Percentiles rank a stretch among this genome's conserved stretches.
Evolutionary conservation across 1,140 invertebrate genomes (phyloP).

Genomic region (Rhagoletis zephyria): DNA sequence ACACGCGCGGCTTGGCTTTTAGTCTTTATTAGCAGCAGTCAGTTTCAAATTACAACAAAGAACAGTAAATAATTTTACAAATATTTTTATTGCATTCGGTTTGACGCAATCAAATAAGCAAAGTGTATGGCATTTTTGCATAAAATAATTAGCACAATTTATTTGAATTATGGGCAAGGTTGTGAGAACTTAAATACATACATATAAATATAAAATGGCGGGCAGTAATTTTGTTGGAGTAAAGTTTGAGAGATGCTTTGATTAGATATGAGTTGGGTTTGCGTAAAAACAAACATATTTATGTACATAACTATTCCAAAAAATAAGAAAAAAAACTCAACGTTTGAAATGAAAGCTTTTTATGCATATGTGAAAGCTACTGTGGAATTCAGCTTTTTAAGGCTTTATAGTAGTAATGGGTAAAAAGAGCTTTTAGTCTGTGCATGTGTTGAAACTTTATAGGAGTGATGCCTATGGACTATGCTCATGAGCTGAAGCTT

Average conservation of each 20-base stretch:
- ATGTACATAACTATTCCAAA: too few species aligned
- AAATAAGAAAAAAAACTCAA: too few species aligned
- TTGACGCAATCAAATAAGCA: not conserved
- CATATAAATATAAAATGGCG: not conserved
- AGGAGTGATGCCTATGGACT: too few species aligned
- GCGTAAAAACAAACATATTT: not conserved
- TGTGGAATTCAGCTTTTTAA: too few species aligned
- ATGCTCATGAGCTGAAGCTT: too few species aligned
- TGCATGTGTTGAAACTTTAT: too few species aligned
- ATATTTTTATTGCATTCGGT: not conserved
- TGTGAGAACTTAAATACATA: not conserved
- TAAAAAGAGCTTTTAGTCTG: too few species aligned
- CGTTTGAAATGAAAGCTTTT: too few species aligned
- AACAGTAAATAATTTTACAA: not conserved
- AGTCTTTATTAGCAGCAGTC: slow-evolving; percentile 23
- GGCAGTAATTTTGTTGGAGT: not conserved
- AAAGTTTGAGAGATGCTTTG: not conserved
- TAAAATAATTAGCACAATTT: not conserved
- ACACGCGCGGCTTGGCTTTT: not conserved
- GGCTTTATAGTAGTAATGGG: too few species aligned
- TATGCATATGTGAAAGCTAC: too few species aligned
- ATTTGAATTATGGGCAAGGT: not conserved
- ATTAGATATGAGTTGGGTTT: not conserved
- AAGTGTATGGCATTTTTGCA: not conserved
- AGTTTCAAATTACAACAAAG: not conserved